phyloP scores from a whole-genome alignment of 1,140 invertebrate genomes.

The Drosophila elegans region DNA sequence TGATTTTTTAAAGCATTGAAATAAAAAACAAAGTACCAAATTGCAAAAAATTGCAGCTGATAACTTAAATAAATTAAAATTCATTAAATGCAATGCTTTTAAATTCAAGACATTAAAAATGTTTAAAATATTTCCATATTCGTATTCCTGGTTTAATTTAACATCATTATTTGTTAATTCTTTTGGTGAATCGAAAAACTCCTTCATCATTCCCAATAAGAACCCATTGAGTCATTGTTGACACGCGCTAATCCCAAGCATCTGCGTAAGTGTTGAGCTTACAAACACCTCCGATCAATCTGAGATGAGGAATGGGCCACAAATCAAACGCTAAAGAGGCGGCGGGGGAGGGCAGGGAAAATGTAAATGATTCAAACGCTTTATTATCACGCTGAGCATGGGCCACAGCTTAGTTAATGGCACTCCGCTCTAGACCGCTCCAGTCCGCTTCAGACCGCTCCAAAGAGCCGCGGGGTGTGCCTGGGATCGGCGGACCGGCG shows the following conservation, averaged over 20 bases:
- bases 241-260: conserved; percentile 20
- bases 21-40: no score
- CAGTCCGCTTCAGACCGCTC: conserved; percentile 38
- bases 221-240: conserved; percentile 16
- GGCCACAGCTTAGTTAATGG: conserved; percentile 67
- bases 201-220: conserved; percentile 18
- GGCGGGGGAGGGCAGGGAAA: conserved; percentile 26
- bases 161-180: no score
- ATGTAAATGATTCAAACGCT: conserved; percentile 74
- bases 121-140: no score
- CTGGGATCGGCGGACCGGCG: conserved; percentile 6
- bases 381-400: conserved; percentile 70
- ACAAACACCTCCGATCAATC: conserved; percentile 22
- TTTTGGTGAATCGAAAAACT: background rate
- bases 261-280: conserved; percentile 42
- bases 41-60: no score
- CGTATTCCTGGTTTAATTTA: no score
- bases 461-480: conserved; percentile 63
- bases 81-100: no score
- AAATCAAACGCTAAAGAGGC: conserved; percentile 37
- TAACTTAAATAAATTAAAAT: no score
- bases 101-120: no score
- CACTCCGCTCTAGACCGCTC: conserved; percentile 37
- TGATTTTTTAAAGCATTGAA: no score
- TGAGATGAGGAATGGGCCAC: conserved; percentile 41